Percentiles rank a stretch among this genome's conserved stretches.
Conservation (phyloP, 2,888 invertebrate genomes). For the Cynaeus angustus region DNA sequence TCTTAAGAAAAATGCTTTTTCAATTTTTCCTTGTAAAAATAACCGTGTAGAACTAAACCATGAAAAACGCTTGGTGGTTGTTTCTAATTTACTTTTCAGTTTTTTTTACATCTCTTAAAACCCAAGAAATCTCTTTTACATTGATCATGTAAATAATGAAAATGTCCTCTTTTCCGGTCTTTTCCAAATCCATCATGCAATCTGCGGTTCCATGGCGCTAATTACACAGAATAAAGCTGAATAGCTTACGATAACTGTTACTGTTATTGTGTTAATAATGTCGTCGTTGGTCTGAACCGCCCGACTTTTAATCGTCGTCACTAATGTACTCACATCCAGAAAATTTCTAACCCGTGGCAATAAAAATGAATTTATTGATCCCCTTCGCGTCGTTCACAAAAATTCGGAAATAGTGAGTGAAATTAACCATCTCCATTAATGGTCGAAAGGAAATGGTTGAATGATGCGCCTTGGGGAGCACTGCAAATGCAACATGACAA, state of each 20-base stretch:
- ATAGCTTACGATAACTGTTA: constrained; percentile 28
- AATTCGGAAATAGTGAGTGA: constrained; percentile 43
- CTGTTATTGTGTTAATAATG: constrained; percentile 30
- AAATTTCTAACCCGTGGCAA: constrained; percentile 16
- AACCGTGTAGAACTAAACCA: too few species aligned
- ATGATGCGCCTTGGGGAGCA: constrained; percentile 42
- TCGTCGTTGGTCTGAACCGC: constrained; percentile 17
- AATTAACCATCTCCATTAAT: constrained; percentile 47
- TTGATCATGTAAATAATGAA: too few species aligned
- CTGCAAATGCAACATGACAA: constrained; percentile 50
- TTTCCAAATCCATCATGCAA: constrained; percentile 13
- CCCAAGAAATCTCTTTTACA: too few species aligned
- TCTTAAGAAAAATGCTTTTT: too few species aligned
- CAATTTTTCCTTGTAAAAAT: too few species aligned
- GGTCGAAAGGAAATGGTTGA: constrained; percentile 46
- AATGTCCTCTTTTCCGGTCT: neutral
- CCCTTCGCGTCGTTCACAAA: constrained; percentile 39
- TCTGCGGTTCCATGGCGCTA: constrained; percentile 12
- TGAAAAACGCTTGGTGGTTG: too few species aligned
- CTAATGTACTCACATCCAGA: constrained; percentile 19
- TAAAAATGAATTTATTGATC: constrained; percentile 46
- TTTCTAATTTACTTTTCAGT: too few species aligned
- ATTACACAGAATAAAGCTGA: constrained; percentile 19
- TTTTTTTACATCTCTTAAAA: too few species aligned
- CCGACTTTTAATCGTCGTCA: constrained; percentile 27